These are phyloP conservation scores for Apostichopus parvimensis DNA, from an alignment of 35 echinoderm and acorn worm genomes.

Conservation along the genomic window DNA sequence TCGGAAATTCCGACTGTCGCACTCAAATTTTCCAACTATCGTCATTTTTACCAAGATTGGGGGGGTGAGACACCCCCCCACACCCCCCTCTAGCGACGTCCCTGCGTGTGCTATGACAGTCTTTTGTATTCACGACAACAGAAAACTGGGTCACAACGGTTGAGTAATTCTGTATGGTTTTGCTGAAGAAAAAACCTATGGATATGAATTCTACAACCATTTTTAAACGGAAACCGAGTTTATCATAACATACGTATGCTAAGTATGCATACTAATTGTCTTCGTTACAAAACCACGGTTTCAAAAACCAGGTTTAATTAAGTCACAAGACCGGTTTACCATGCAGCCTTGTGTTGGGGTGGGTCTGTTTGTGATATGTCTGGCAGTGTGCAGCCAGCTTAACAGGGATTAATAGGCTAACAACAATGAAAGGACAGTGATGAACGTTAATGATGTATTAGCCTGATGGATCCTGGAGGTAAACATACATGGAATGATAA, in stretches of 20 bases:
- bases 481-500: not conserved
- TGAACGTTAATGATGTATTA: not conserved
- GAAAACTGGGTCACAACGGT: not conserved
- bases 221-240: not conserved
- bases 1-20: too few species aligned
- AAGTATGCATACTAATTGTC: not conserved
- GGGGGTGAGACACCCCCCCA: too few species aligned
- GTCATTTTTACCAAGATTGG: too few species aligned
- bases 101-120: not conserved
- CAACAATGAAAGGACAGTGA: not conserved
- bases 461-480: not conserved
- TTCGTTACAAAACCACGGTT: too few species aligned
- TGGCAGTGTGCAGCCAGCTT: not conserved
- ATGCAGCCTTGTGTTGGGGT: not conserved
- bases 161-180: not conserved
- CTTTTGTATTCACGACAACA: not conserved
- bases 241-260: not conserved
- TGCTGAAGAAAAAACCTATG: not conserved
- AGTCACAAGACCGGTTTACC: not conserved
- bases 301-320: not conserved
- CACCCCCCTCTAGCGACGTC: too few species aligned
- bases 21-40: too few species aligned
- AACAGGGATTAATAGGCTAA: not conserved
- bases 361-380: not conserved
- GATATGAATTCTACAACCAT: too few species aligned